Evolutionary conservation across 2,888 invertebrate genomes (phyloP), one percentile per base, ranked within the genome.

Genomic region (Allophyes oxyacanthae): DNA sequence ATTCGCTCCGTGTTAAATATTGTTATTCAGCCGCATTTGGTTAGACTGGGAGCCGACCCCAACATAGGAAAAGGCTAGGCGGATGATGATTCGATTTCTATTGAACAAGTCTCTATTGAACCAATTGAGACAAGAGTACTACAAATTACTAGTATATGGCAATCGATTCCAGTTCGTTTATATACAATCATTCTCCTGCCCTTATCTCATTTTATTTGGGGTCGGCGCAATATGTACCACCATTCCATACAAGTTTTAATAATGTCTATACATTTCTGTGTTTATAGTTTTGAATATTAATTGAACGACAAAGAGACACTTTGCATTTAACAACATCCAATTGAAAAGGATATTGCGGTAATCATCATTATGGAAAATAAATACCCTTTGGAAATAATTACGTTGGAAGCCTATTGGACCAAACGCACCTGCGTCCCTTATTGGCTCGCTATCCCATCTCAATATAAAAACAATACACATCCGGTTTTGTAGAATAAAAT

Each of bases 361-460:
- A 56, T 61, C 33, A 64, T 42, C 44, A 71, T 66, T 43, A 60
- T 14, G 41, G 52, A 41, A 54, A 75, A 72, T 67, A 57, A 56
- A 68, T 58, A 53, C 20, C n/a, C 46, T 40, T 50, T 26, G 43
- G 25, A 61, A 64, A 75, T 65, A 76, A 73, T 63, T 60, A 60
- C 59, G 7, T 36, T 45, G 41, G 42, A 55, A 65, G 44, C 55
- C 38, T 53, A 60, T 68, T 48, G 48, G 49, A 25, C 34, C 15
- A 50, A 55, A 30, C 45, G 43, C 77, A 73, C 71, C 74, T 73
- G 66, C 38, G 65, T 10, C 58, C 51, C 37, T 63, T 58, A 76
- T 70, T 76, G 66, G 57, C 8, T 45, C 36, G 49, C 26, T 36
- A 44, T 49, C n/a, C 20, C 11, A 41, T 46, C 38, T 50, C 38